Evolutionary conservation across 2,797 vertebrate species (phyloP), one percentile per base, ranked within the genome.

Genomic region (Bradypodion ventrale): DNA sequence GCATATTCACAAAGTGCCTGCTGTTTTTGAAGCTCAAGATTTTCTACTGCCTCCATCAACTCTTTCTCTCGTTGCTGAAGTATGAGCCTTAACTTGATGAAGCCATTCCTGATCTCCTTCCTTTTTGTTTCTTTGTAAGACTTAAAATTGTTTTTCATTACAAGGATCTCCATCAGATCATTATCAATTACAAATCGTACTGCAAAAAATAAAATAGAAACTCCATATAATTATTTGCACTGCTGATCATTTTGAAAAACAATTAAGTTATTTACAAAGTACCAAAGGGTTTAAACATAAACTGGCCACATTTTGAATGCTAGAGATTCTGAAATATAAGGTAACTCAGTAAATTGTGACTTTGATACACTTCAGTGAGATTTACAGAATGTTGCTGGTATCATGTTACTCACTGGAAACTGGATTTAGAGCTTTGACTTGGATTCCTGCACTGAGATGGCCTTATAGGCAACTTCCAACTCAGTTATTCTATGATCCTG

Each of bases 31-130:
- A 91, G 80, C 78, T 95, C 94, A 8, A 87, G 89, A 2, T 94
- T 95, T 85, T 95, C 94, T 69, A 95, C 88, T 76, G 93, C 83
- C 40, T 95, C 94, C 87, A 92, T 93, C 78, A 95, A 83, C 2
- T 62, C 4, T 66, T 94, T 95, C 82, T 94, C 94, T 83, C 93
- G 90, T 70, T 94, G 90, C 5, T 91, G 91, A 42, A 94, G 92
- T 82, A 94, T 92, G 56, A 60, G 84, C 40, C 56, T 82, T 68
- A 94, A 87, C 83, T 91, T 95, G 75, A 95, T 87, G 75, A 95
- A 95, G 15, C 94, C 94, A 25, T 87, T 93, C 88, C 92, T 85
- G 77, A 94, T 93, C 81, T 93, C 91, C 81, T 83, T 94, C 32
- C 94, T 88, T 87, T 93, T 94, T 5, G 40, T 37, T n/a, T 94